Evolutionary conservation across 2,797 vertebrate genomes (phyloP), one percentile per base, ranked within the genome.

Genomic region (Squalus acanthias): DNA sequence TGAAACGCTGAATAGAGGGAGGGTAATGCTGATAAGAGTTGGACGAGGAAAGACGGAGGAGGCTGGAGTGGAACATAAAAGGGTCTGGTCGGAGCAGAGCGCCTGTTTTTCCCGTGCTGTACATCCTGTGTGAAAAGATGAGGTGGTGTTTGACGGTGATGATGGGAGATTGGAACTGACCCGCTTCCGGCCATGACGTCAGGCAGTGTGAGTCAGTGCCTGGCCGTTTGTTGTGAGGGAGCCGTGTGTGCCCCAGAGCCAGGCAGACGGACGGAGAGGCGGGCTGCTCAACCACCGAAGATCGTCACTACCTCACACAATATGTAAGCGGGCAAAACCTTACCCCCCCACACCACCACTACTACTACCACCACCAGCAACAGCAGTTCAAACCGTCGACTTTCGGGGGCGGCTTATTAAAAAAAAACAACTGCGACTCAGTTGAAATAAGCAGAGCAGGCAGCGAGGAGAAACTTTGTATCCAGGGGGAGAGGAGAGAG

Each of bases 101-200:
- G 53, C 53, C 5, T 57, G 53, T 57, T 57, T 57, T 57, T 5
- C 53, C 53, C 39, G 39, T 57, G 2, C 53, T 57, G 53, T 57
- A 57, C 53, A 57, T 2, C 53, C 53, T 57, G 5, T 57, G 53
- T 57, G 5, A 57, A 57, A 57, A 57, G 53, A 57, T 57, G 53
- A 57, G 53, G 53, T 57, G 53, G 53, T 57, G 53, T 57, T 57
- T 57, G 60, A 63, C 9, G 60, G 9, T 63, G 60, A 7, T 67
- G 65, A 20, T 69, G 39, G 70, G 74, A 3, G 2, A 13, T 24
- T 9, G 20, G 7, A 1, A 22, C 39, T 46, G 79, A 57, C 1
- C 63, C 5, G 63, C n/a, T 93, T 93, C 91, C 91, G 91, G 91
- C 65, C 17, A 6, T 93, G 91, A 93, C 63, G 91, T 93, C 91